These are phyloP conservation scores for Gallirallus australis DNA, from an alignment of 2,797 vertebrate species.

Conservation along the genomic window DNA sequence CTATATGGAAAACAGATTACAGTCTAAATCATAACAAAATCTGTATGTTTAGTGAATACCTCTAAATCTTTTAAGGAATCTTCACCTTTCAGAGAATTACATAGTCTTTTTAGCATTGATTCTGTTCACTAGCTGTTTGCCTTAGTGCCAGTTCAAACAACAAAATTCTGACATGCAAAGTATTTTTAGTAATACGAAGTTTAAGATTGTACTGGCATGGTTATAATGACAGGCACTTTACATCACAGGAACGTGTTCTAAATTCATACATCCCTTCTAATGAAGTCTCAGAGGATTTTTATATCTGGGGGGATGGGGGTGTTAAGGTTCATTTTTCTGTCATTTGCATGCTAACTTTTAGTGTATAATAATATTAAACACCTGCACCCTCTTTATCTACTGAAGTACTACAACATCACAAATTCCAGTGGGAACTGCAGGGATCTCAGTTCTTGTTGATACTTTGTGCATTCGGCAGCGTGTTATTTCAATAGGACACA, in stretches of 20 bases:
- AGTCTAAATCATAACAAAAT: not conserved
- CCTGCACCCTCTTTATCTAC: not conserved
- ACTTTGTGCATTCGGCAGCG: not conserved
- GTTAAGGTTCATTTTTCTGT: not conserved
- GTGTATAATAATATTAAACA: not conserved
- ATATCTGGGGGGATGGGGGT: not conserved
- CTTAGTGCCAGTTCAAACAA: not conserved
- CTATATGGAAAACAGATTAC: conserved; percentile 27
- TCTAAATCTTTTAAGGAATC: not conserved
- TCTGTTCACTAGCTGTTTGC: not conserved
- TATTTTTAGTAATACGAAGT: not conserved
- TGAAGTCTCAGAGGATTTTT: not conserved
- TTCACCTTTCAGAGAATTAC: not conserved
- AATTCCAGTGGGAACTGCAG: not conserved
- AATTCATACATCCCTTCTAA: not conserved
- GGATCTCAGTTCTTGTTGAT: not conserved
- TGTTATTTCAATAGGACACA: not conserved
- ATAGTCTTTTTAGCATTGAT: not conserved
- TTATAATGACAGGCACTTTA: not conserved
- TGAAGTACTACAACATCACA: not conserved
- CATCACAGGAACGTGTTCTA: not conserved
- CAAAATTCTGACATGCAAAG: not conserved
- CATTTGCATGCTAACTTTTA: not conserved
- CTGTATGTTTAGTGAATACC: not conserved
- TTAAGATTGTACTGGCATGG: not conserved